Percentiles rank a stretch among this genome's conserved stretches.
Evolutionary conservation across 2,888 invertebrate species (phyloP).

Genomic region (Enoplolaimus lenunculus): DNA sequence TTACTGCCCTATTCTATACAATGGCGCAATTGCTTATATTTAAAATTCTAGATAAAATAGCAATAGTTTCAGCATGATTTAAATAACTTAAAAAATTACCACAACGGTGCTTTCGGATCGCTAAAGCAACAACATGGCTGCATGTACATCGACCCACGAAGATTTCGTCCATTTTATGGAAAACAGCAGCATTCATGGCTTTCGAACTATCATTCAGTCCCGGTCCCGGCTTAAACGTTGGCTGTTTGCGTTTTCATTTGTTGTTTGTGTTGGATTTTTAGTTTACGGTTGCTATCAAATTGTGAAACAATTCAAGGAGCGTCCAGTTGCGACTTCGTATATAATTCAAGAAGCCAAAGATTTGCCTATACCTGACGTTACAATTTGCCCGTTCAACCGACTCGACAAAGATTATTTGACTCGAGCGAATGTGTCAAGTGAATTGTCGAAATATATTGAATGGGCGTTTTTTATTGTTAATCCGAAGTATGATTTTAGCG

Average conservation of each 20-base stretch:
- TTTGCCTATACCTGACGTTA: slow-evolving; percentile 1
- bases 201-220: not conserved
- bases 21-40: no score
- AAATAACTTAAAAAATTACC: no score
- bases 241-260: not conserved
- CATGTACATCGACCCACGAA: not conserved
- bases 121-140: not conserved
- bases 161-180: not conserved
- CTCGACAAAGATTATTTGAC: not conserved
- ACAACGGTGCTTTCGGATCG: no score
- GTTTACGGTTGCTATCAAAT: slow-evolving; percentile 13
- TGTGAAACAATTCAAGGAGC: slow-evolving; percentile 1
- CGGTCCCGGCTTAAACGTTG: not conserved
- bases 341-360: slow-evolving; percentile 3
- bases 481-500: slow-evolving; percentile 1
- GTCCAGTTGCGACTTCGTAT: slow-evolving; percentile 5
- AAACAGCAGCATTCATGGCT: slow-evolving; percentile 13
- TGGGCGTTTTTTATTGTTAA: slow-evolving; percentile 8
- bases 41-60: no score
- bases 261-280: not conserved
- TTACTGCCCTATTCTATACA: no score
- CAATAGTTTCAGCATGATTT: no score
- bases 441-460: slow-evolving; percentile 6
- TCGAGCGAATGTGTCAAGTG: not conserved
- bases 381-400: slow-evolving; percentile 8